phyloP scores from a whole-genome alignment of 2,113 vertebrate genomes.

The Anoura caudifer region DNA sequence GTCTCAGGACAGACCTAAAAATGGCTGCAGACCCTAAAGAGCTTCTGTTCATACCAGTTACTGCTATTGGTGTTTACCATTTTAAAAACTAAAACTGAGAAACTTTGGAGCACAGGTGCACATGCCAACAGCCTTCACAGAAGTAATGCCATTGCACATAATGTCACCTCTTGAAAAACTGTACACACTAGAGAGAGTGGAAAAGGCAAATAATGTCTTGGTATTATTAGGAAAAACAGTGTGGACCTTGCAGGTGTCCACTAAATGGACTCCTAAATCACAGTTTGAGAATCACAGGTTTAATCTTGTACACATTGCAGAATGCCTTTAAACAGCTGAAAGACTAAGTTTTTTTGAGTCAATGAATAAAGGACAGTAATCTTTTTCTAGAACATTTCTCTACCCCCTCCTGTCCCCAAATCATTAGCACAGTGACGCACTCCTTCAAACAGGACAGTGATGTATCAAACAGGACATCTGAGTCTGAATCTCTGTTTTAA shows the following conservation, averaged over 20 bases:
- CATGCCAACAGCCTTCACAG: not conserved
- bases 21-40: not conserved
- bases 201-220: not conserved
- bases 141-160: not conserved
- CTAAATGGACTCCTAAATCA: not conserved
- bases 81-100: not conserved
- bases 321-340: not conserved
- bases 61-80: not conserved
- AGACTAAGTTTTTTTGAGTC: not conserved
- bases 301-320: not conserved
- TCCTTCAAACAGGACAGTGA: not conserved
- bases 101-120: not conserved
- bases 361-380: not conserved
- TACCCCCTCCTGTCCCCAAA: not conserved
- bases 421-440: not conserved
- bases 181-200: not conserved
- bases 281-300: not conserved
- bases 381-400: not conserved
- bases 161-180: not conserved
- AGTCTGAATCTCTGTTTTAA: not conserved
- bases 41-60: not conserved
- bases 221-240: not conserved
- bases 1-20: not conserved
- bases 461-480: not conserved
- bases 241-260: not conserved